Base-by-base conservation (phyloP, 1,140 invertebrate species). In the Physella acuta region DNA sequence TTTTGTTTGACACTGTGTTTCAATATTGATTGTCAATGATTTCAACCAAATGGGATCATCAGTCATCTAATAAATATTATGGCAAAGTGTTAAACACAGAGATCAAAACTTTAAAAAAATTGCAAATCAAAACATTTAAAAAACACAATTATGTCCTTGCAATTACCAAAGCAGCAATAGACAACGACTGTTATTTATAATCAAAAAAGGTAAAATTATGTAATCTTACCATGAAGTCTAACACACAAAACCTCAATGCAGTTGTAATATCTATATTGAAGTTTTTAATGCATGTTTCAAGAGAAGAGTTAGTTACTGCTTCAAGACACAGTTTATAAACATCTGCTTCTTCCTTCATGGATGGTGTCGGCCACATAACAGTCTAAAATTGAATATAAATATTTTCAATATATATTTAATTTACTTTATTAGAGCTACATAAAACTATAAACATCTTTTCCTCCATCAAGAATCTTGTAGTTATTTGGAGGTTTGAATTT, bases 21-120 rank as follows among this genome's bases (percentile, higher is more conserved):
- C n/a, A 5, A 77, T 44, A 33, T 73, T 70, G 52, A 51, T 70
- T 17, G 76, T 17, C 30, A 74, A 56, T 39, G 63, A 68, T 3
- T 28, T 24, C 1, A 69, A 62, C 77, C 77, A 79, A 5, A 28
- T 26, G 2, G 30, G 49, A 52, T 76, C 60, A 65, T 79, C 77
- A 3, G 74, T 77, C 37, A 77, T 68, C 77, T 78, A 56, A 33
- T n/a, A n/a, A n/a, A n/a, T n/a, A n/a, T n/a, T n/a, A n/a, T n/a
- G n/a, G n/a, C n/a, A n/a, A n/a, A n/a, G n/a, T n/a, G n/a, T n/a
- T n/a, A n/a, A n/a, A n/a, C n/a, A n/a, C n/a, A n/a, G n/a, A n/a
- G n/a, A n/a, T n/a, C n/a, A n/a, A n/a, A n/a, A n/a, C n/a, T n/a
- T n/a, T n/a, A n/a, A n/a, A n/a, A n/a, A n/a, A n/a, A n/a, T n/a